phyloP scores from a whole-genome alignment of 1,140 invertebrate species.

The Wasmannia auropunctata region DNA sequence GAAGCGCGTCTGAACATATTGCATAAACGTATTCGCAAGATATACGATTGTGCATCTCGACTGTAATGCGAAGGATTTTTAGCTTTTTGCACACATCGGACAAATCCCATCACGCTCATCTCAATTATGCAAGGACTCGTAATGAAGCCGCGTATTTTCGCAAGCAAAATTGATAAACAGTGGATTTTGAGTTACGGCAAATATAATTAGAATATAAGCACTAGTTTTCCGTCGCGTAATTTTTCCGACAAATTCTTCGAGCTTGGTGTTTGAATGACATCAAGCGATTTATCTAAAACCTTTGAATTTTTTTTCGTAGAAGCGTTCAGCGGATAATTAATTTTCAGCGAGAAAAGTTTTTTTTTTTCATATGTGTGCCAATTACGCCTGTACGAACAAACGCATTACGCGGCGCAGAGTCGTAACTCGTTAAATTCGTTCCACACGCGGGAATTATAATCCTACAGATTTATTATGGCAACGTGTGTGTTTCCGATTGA shows the following conservation, averaged over 20 bases:
- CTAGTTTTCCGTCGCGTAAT: neutral
- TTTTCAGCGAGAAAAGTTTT: neutral
- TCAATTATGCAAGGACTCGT: slow-evolving; percentile 16
- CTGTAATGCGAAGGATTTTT: neutral
- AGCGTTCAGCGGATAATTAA: neutral
- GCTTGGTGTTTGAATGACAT: neutral
- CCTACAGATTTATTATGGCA: slow-evolving; percentile 34
- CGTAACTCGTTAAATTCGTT: slow-evolving; percentile 27
- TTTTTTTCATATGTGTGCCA: neutral
- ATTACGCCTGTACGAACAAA: slow-evolving; percentile 4
- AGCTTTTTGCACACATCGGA: neutral
- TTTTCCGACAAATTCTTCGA: neutral
- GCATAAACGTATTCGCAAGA: slow-evolving; percentile 1
- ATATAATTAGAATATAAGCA: neutral
- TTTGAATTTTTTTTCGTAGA: neutral
- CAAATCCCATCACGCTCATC: neutral
- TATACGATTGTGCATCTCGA: neutral
- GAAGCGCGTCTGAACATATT: neutral
- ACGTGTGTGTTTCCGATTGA: neutral
- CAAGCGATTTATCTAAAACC: neutral
- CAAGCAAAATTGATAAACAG: neutral
- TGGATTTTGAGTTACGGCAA: neutral
- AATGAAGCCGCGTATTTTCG: neutral
- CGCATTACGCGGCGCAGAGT: neutral
- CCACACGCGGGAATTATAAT: slow-evolving; percentile 22